These are phyloP conservation scores for Exaiptasia diaphana DNA, from an alignment of 64 coral and sea anemone species.

Conservation along the genomic window DNA sequence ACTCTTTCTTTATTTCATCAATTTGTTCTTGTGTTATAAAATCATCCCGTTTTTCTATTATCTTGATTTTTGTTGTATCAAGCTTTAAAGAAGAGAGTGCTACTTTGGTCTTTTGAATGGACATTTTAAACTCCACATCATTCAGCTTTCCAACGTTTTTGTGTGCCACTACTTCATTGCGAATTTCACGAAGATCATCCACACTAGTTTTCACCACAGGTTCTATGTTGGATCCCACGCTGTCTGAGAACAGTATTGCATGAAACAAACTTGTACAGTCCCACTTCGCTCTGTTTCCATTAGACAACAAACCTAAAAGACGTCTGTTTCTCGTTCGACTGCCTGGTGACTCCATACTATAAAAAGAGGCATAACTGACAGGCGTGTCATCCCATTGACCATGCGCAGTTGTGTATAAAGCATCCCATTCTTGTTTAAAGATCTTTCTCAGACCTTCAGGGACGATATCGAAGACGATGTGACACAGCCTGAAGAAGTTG, in stretches of 20 bases:
- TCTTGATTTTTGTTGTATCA: not conserved
- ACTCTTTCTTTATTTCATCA: too few species aligned
- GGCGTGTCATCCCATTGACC: slow-evolving; percentile 32
- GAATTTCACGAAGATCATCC: slow-evolving; percentile 12
- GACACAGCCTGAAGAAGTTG: not conserved
- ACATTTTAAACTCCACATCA: not conserved
- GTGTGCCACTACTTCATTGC: slow-evolving; percentile 17
- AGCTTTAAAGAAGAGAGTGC: slow-evolving; percentile 13
- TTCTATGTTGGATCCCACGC: not conserved
- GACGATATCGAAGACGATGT: not conserved
- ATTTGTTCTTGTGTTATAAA: slow-evolving; percentile 10
- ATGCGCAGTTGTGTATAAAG: not conserved
- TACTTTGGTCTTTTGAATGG: not conserved
- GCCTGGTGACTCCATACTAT: not conserved
- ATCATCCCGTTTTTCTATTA: not conserved
- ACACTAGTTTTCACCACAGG: not conserved
- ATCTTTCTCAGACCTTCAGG: slow-evolving; percentile 3
- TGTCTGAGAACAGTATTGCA: slow-evolving; percentile 37
- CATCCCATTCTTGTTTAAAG: slow-evolving; percentile 41
- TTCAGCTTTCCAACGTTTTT: not conserved
- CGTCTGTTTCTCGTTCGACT: not conserved
- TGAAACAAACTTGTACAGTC: slow-evolving; percentile 41
- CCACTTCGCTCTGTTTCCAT: slow-evolving; percentile 15
- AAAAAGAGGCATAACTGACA: not conserved
- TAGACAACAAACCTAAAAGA: not conserved